A percentile compares a stretch with the other conserved stretches of the same genome.
Conservation (phyloP, 1,140 invertebrate genomes). For the Gerris buenoi region DNA sequence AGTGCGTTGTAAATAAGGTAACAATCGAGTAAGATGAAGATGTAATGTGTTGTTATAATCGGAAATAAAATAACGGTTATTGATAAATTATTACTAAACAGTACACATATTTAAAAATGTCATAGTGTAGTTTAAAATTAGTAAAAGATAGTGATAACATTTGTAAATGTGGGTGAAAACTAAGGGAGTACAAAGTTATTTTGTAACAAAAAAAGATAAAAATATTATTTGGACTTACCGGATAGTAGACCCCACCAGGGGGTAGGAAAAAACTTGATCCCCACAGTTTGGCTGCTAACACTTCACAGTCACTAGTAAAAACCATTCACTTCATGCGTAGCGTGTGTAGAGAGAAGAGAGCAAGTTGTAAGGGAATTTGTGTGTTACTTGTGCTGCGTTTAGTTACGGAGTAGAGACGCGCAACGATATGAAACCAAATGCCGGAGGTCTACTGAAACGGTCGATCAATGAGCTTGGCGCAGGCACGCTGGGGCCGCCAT, state of each 20-base stretch:
- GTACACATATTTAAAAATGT: too few relatives aligned
- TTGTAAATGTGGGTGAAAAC: too few relatives aligned
- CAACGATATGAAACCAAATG: not conserved
- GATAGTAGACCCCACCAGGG: constrained; percentile 84
- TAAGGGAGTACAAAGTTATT: too few relatives aligned
- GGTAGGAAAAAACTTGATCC: constrained; percentile 81
- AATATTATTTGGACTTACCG: constrained; percentile 46
- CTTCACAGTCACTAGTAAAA: constrained; percentile 16
- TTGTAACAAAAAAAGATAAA: not conserved
- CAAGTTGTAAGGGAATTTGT: not conserved
- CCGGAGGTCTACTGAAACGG: not conserved
- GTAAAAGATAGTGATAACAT: too few relatives aligned
- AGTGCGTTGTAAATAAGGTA: too few relatives aligned
- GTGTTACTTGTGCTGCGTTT: not conserved
- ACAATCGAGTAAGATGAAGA: too few relatives aligned
- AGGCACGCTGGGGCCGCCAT: not conserved
- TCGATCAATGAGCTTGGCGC: not conserved
- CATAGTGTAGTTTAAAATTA: too few relatives aligned
- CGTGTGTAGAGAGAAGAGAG: not conserved
- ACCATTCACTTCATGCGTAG: constrained; percentile 16
- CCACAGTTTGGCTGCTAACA: constrained; percentile 81
- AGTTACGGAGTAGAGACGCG: not conserved
- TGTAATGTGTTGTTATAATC: too few relatives aligned
- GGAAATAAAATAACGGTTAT: too few relatives aligned
- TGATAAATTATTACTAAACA: too few relatives aligned